Percentiles rank a stretch among this genome's conserved stretches.
Evolutionary conservation across 2,113 vertebrate species (phyloP).

Genomic region (Rafetus swinhoei): DNA sequence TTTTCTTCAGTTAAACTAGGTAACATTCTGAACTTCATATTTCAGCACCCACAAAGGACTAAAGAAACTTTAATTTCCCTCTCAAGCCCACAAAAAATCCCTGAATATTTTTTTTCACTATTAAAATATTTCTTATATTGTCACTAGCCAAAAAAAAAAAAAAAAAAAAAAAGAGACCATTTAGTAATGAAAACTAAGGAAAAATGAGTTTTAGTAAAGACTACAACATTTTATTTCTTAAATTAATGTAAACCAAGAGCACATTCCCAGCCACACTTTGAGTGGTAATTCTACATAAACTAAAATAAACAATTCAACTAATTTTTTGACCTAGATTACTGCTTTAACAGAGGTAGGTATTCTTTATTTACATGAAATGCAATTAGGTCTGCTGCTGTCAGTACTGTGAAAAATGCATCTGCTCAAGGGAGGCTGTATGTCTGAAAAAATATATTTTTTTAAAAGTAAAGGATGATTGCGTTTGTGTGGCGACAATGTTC

Average conservation of each 20-base stretch:
- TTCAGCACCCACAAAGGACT: not conserved
- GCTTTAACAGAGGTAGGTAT: slow-evolving; percentile 44
- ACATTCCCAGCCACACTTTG: not conserved
- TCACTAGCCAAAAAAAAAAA: not conserved
- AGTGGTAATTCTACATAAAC: slow-evolving; percentile 23
- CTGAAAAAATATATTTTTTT: not conserved
- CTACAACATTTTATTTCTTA: slow-evolving; percentile 27
- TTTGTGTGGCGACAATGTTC: not conserved
- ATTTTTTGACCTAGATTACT: slow-evolving; percentile 34
- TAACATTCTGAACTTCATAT: not conserved
- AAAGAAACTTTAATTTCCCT: not conserved
- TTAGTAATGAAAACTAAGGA: not conserved
- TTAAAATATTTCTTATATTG: not conserved
- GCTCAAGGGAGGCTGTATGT: not conserved
- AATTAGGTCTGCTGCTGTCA: slow-evolving; percentile 33
- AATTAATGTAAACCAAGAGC: slow-evolving; percentile 16
- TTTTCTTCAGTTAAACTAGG: not conserved
- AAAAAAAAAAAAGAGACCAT: not conserved
- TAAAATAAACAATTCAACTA: slow-evolving; percentile 13
- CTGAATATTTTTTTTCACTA: not conserved
- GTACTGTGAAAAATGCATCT: slow-evolving; percentile 16
- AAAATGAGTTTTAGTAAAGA: not conserved
- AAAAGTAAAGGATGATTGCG: not conserved
- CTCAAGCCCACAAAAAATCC: not conserved
- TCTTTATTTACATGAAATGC: slow-evolving; percentile 46